phyloP scores from a whole-genome alignment of 1,140 invertebrate genomes.

The Plectrocnemia conspersa region DNA sequence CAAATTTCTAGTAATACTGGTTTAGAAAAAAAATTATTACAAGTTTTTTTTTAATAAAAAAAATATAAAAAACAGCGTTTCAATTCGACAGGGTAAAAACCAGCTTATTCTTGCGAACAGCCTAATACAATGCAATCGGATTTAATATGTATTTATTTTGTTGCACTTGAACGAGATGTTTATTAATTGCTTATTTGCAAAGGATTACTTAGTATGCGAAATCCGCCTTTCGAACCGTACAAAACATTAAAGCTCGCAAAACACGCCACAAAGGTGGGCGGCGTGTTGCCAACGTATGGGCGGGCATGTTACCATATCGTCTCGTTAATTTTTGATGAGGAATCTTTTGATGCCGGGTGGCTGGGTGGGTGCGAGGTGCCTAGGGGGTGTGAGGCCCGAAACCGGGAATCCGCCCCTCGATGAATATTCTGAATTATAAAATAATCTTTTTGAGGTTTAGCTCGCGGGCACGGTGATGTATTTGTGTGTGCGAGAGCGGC shows the following conservation, averaged over 20 bases:
- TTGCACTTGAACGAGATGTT: conserved; percentile 3
- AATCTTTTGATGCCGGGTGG: conserved; percentile 33
- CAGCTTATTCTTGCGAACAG: too few species aligned
- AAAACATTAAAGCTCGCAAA: conserved; percentile 25
- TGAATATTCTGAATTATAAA: conserved; percentile 36
- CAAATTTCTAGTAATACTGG: too few species aligned
- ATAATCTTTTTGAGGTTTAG: conserved; percentile 35
- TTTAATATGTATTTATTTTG: too few species aligned
- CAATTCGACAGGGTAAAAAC: too few species aligned
- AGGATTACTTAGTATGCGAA: conserved; percentile 25
- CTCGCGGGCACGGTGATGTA: conserved; percentile 15
- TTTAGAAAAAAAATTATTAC: too few species aligned
- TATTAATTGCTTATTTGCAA: conserved; percentile 27
- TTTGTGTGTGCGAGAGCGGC: conserved; percentile 7
- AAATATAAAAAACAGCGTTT: too few species aligned
- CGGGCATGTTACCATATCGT: conserved; percentile 30
- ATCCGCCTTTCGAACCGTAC: conserved; percentile 25
- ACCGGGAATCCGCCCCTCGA: conserved; percentile 17
- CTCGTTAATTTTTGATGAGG: conserved; percentile 35
- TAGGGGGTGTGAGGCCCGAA: neutral
- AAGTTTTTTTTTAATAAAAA: too few species aligned
- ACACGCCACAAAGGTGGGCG: conserved; percentile 4
- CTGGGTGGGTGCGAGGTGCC: neutral
- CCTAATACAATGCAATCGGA: too few species aligned
- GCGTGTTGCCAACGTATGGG: neutral